Base-by-base conservation (phyloP, 2,888 invertebrate species). In the Lissocephala sabroskyi region DNA sequence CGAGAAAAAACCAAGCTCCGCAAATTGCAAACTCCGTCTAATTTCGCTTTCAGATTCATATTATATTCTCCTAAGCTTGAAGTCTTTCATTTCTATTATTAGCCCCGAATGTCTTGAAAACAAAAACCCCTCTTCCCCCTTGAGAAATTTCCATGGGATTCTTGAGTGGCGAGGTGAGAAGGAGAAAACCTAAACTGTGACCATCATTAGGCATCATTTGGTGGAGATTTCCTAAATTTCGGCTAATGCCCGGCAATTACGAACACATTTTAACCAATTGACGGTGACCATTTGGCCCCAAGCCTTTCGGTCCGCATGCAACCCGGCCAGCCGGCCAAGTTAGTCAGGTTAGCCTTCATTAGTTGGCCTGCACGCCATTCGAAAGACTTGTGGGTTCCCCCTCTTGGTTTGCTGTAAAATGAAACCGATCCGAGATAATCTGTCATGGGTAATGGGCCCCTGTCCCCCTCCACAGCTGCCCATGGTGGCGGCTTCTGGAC, bases 381-480 rank as follows among this genome's bases (percentile, higher is more conserved):
- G n/a, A n/a, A n/a, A n/a, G n/a, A n/a, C n/a, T n/a, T n/a, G n/a
- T n/a, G 49, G 49, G 42, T 23, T 36, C 11, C 17, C 29, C 41
- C n/a, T n/a, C n/a, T n/a, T n/a, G n/a, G n/a, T n/a, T n/a, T n/a
- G n/a, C n/a, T 49, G 63, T 52, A 64, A 77, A 65, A 65, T 64
- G 62, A 79, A 79, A 75, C 79, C 79, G 79, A 79, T 75, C 74
- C 79, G 77, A 58, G 65, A 68, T 73, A 76, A 74, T 67, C 74
- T 67, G 73, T 68, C 73, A 61, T 73, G 63, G 54, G 53, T 78
- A 75, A 79, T 75, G 64, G 63, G 57, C 60, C 65, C 76, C 75
- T 74, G 59, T 67, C 62, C 59, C 46, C 23, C 6, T 44, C 47
- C 35, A 26, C 16, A 18, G 45, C 45, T 16, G 43, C 14, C 35